A percentile compares a stretch with the other conserved stretches of the same genome.
phyloP scores from a whole-genome alignment of 2,797 vertebrate species.

The Periparus ater region DNA sequence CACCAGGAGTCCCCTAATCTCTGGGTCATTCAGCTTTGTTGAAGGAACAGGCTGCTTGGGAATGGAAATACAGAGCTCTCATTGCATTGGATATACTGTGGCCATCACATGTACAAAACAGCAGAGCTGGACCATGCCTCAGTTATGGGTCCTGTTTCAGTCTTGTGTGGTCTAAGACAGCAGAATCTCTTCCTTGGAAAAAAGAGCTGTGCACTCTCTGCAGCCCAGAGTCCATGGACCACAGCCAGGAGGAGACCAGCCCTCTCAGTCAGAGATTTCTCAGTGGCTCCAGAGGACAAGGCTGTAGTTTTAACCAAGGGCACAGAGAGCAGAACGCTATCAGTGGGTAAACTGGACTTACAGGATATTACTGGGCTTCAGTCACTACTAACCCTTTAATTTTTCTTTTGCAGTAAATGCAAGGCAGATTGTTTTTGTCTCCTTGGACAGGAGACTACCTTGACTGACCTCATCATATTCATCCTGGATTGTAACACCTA shows the following conservation, averaged over 20 bases:
- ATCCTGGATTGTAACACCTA: background rate
- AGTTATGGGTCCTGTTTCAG: background rate
- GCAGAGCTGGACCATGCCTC: background rate
- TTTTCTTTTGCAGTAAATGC: background rate
- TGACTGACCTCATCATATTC: background rate
- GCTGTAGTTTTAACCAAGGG: background rate
- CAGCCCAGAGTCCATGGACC: background rate
- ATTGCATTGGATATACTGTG: background rate
- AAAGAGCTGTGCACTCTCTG: background rate
- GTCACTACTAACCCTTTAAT: too few relatives aligned
- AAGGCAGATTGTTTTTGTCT: background rate
- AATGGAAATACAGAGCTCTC: background rate
- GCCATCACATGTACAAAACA: accelerated
- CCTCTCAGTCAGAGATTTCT: background rate
- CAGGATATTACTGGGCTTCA: background rate
- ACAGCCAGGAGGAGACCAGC: background rate
- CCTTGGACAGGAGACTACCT: background rate
- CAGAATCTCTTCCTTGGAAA: background rate
- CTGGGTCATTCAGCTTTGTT: background rate
- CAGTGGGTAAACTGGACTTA: background rate
- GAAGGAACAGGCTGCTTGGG: background rate
- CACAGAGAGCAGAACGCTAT: background rate
- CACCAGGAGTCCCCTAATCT: background rate
- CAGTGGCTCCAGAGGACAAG: background rate
- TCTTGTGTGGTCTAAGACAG: background rate